A percentile compares a stretch with the other conserved stretches of the same genome.
Conservation (phyloP, 1,140 invertebrate species). For the Atta cephalotes region DNA sequence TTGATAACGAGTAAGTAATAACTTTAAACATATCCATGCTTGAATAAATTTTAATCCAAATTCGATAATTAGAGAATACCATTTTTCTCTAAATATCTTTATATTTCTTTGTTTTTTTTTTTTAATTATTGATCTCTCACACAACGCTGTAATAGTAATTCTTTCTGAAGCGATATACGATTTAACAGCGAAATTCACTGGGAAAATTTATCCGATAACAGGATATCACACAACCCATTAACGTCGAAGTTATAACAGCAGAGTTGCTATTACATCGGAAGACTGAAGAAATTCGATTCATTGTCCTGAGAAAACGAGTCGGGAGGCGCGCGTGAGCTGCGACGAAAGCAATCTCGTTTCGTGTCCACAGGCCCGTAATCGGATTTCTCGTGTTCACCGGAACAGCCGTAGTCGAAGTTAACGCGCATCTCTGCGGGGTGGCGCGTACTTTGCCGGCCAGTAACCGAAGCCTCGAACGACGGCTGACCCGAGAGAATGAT, state of each 20-base stretch:
- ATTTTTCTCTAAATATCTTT: background rate
- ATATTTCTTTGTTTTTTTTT: background rate
- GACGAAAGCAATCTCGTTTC: constrained; percentile 57
- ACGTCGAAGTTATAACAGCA: constrained; percentile 21
- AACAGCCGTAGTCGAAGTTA: constrained; percentile 68
- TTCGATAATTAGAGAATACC: background rate
- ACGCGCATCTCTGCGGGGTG: constrained; percentile 66
- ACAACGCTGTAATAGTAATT: background rate
- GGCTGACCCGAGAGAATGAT: constrained; percentile 68
- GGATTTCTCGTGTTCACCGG: constrained; percentile 50
- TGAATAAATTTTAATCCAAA: background rate
- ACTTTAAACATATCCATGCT: background rate
- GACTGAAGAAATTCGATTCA: constrained; percentile 56
- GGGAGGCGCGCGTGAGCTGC: constrained; percentile 15
- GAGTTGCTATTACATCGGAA: constrained; percentile 11
- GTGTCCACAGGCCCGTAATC: constrained; percentile 48
- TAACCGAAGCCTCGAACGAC: constrained; percentile 65
- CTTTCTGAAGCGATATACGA: background rate
- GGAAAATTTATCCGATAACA: constrained; percentile 29
- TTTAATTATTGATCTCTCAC: background rate
- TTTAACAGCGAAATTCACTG: background rate
- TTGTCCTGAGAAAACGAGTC: constrained; percentile 12
- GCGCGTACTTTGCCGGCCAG: constrained; percentile 61
- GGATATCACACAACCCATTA: constrained; percentile 31
- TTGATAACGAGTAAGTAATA: background rate